phyloP scores from a whole-genome alignment of 1,140 invertebrate genomes.

The Leptinotarsa undecemlineata region DNA sequence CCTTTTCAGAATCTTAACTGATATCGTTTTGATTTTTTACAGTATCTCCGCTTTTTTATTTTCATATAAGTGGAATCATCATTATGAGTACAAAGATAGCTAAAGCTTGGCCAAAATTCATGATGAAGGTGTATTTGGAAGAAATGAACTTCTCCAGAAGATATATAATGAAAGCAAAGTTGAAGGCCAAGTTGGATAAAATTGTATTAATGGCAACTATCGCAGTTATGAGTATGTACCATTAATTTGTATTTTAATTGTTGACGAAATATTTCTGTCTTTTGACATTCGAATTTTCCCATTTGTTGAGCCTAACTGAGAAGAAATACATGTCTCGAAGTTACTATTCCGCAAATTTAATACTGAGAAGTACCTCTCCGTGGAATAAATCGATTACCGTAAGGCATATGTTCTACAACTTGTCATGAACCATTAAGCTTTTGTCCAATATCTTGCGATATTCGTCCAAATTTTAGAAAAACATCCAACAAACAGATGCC shows the following conservation, averaged over 20 bases:
- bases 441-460: no score
- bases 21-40: neutral
- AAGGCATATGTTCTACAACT: no score
- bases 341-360: no score
- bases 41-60: conserved; percentile 19
- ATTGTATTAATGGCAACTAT: neutral
- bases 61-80: conserved; percentile 6
- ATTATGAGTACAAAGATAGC: neutral
- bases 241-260: neutral
- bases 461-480: no score
- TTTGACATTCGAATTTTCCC: no score
- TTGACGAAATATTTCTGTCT: no score
- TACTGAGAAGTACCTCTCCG: no score
- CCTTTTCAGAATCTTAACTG: neutral
- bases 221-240: neutral
- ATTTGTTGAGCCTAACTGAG: no score
- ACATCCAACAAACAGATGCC: no score
- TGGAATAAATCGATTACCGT: no score
- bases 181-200: neutral
- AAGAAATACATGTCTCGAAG: no score
- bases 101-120: conserved; percentile 8
- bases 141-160: neutral
- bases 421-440: no score
- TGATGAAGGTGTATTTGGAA: neutral
- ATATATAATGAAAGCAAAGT: neutral